These are phyloP conservation scores for Andrena camellia DNA, from an alignment of 2,888 invertebrate genomes.

Conservation along the genomic window DNA sequence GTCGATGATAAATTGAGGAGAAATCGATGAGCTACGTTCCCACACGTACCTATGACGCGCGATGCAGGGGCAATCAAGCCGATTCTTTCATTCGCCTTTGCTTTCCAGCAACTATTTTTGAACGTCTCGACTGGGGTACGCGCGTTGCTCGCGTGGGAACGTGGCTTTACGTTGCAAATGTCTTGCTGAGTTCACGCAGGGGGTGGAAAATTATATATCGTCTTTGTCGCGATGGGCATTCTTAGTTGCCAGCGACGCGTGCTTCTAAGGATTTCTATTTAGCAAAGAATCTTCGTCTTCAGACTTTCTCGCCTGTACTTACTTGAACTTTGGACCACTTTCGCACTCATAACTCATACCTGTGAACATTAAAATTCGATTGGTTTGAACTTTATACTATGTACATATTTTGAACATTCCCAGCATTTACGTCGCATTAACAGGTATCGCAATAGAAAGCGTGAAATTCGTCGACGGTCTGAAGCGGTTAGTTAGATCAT, in stretches of 20 bases:
- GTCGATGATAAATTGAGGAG: constrained; percentile 16
- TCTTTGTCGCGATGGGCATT: background rate
- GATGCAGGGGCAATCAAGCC: background rate
- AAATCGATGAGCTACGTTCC: background rate
- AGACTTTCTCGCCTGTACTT: background rate
- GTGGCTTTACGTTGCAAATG: background rate
- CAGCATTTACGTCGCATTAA: too few species aligned
- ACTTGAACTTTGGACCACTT: too few species aligned
- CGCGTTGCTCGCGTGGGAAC: background rate
- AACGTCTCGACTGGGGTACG: background rate
- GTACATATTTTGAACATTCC: too few species aligned
- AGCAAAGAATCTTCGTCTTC: background rate
- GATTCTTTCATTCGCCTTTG: too few species aligned
- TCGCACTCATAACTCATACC: too few species aligned
- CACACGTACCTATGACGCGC: background rate
- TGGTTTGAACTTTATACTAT: too few species aligned
- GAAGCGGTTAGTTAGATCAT: too few species aligned
- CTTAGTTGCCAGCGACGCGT: background rate
- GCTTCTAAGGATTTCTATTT: background rate
- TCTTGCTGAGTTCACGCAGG: background rate
- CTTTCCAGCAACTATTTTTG: too few species aligned
- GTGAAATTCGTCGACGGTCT: too few species aligned
- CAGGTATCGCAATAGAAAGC: too few species aligned
- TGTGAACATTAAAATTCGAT: too few species aligned
- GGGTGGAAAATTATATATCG: background rate